Conservation (phyloP, 1,140 invertebrate species). For the Drosophila malerkotliana region DNA sequence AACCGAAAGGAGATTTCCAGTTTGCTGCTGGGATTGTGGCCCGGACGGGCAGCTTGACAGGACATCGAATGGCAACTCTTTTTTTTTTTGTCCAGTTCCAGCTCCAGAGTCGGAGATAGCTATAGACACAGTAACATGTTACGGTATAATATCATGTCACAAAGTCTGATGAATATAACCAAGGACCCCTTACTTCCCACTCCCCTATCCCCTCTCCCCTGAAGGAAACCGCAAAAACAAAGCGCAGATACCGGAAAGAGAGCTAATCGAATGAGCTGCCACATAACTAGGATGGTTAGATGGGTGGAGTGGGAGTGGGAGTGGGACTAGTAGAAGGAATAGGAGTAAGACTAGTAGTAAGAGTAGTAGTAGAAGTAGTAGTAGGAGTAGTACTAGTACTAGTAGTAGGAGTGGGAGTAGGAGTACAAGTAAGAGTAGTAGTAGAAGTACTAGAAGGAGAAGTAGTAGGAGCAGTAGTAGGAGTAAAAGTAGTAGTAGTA, state of each 20-base stretch:
- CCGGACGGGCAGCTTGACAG: conserved; percentile 1
- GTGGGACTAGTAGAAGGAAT: no score
- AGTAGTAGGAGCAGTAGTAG: no score
- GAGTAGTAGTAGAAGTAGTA: no score
- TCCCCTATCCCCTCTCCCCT: not conserved
- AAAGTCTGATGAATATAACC: conserved; percentile 37
- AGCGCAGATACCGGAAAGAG: conserved; percentile 16
- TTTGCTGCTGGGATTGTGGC: conserved; percentile 22
- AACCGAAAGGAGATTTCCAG: conserved; percentile 24
- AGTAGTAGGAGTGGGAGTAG: no score
- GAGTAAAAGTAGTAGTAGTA: no score
- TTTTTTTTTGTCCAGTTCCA: not conserved
- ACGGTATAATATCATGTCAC: conserved; percentile 43
- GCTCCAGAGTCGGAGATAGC: not conserved
- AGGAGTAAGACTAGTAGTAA: no score
- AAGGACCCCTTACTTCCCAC: not conserved
- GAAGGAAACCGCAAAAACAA: conserved; percentile 19
- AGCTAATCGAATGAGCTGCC: conserved; percentile 34
- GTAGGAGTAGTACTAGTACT: no score
- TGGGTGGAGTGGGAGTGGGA: no score
- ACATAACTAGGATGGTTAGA: not conserved
- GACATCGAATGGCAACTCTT: conserved; percentile 21
- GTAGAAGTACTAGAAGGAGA: no score
- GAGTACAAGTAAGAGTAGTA: no score
- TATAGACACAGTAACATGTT: conserved; percentile 28